These are phyloP conservation scores for Ophion ellenae DNA, from an alignment of 2,888 invertebrate species.

Conservation along the genomic window DNA sequence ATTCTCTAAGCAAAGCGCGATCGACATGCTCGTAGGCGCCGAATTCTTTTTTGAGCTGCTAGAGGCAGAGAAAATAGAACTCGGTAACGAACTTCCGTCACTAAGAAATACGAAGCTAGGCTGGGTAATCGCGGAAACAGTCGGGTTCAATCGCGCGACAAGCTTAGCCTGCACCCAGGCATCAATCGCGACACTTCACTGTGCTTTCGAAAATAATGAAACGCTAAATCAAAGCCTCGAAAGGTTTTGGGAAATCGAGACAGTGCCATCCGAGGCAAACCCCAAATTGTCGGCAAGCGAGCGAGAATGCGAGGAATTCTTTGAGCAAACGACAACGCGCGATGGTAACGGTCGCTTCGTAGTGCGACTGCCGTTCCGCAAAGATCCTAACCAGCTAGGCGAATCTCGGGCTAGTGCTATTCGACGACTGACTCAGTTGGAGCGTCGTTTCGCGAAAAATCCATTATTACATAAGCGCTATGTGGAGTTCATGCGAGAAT, in stretches of 20 bases:
- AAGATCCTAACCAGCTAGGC: neutral
- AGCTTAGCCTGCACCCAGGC: constrained; percentile 3
- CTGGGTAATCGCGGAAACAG: constrained; percentile 40
- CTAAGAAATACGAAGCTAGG: constrained; percentile 46
- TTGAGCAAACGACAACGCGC: neutral
- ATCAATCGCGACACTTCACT: neutral
- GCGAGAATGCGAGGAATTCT: constrained; percentile 15
- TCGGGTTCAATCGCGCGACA: neutral
- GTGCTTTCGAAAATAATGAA: constrained; percentile 10
- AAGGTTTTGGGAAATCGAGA: constrained; percentile 59
- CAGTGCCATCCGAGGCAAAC: neutral
- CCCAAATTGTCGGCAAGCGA: constrained; percentile 10
- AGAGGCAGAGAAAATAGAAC: constrained; percentile 23
- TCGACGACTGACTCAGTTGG: constrained; percentile 12
- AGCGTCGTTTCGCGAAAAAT: constrained; percentile 22
- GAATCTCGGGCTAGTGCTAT: constrained; percentile 8
- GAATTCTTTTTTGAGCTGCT: constrained; percentile 34
- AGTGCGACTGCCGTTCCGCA: constrained; percentile 22
- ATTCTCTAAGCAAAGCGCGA: constrained; percentile 14
- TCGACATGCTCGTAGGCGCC: constrained; percentile 22
- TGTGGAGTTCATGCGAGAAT: constrained; percentile 34
- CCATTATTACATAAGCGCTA: constrained; percentile 7
- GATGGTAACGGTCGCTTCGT: constrained; percentile 22
- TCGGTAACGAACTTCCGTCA: constrained; percentile 24
- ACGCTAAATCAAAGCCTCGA: constrained; percentile 32